These are phyloP conservation scores for Natrix natrix DNA, from an alignment of 2,797 vertebrate species.

Conservation along the genomic window DNA sequence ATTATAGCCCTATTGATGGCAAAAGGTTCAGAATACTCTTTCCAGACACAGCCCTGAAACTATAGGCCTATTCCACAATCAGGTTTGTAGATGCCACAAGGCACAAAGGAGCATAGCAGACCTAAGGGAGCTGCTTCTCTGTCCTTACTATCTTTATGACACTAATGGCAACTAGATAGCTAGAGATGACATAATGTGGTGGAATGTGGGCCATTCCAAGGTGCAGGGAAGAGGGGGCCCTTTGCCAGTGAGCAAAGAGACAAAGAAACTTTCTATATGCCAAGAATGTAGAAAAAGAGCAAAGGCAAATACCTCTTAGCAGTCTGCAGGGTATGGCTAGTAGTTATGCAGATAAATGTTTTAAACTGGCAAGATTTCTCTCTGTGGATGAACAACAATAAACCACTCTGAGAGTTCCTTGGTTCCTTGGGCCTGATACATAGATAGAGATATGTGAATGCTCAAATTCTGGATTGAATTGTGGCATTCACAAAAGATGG, in stretches of 20 bases:
- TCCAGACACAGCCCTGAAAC: not conserved
- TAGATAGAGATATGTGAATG: not conserved
- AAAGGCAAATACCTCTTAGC: not conserved
- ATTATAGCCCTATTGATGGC: not conserved
- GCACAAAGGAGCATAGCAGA: not conserved
- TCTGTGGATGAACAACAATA: not conserved
- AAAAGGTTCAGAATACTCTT: not conserved
- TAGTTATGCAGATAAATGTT: not conserved
- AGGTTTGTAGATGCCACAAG: not conserved
- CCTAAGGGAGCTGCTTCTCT: not conserved
- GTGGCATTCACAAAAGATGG: not conserved
- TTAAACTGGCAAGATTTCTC: not conserved
- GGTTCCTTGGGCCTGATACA: not conserved
- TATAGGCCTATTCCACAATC: not conserved
- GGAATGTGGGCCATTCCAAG: not conserved
- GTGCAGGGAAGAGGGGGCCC: accelerated
- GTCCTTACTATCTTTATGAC: not conserved
- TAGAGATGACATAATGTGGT: not conserved
- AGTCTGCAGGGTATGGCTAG: not conserved
- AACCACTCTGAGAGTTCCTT: not conserved
- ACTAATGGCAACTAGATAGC: not conserved
- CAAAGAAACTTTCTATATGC: not conserved
- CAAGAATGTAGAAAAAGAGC: not conserved
- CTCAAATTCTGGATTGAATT: not conserved
- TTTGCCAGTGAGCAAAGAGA: not conserved